Base-by-base conservation (phyloP, 2,888 invertebrate species). In the Yponomeuta plumbellus region DNA sequence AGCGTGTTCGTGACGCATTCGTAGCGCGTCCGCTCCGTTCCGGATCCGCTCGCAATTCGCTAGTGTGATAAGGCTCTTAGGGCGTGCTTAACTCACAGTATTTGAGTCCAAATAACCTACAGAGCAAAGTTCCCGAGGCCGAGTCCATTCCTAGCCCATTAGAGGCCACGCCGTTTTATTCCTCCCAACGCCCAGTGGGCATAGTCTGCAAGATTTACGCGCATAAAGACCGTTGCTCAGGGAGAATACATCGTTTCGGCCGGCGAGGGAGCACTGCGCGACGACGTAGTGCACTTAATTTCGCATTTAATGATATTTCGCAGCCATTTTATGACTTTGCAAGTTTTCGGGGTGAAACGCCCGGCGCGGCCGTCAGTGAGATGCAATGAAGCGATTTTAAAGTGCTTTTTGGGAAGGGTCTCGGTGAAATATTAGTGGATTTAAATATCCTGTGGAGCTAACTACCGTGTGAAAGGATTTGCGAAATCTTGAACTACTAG, bases 151-250 rank as follows among this genome's bases (percentile, higher is more conserved):
- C n/a, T 10, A n/a, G 11, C 23, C 21, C 44, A 64, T 64, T 64
- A 64, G 40, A 64, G 17, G 44, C 26, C 75, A 76, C 72, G 74
- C 75, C 74, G 71, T 74, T 75, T 76, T 75, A 73, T 73, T 72
- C 71, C 59, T 65, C 68, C 63, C 67, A 61, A 58, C 66, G 69
- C 70, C 71, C 73, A 70, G 67, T 70, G 69, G 72, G 69, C 69
- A 70, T 67, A 70, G 68, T 68, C 67, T 67, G 52, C 56, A 66
- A 70, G 74, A 74, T 74, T 75, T 74, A 74, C 71, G 70, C 69
- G 67, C 66, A 68, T 68, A 70, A 70, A 67, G 69, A 67, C 67
- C 68, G 71, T 74, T 74, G 65, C 57, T 65, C 57, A 65, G 64
- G 64, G 65, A 65, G 56, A 65, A 65, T 65, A 65, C 65, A 65